These are phyloP conservation scores for Monodelphis domestica DNA, from an alignment of 2,797 vertebrate species.

Conservation along the genomic window DNA sequence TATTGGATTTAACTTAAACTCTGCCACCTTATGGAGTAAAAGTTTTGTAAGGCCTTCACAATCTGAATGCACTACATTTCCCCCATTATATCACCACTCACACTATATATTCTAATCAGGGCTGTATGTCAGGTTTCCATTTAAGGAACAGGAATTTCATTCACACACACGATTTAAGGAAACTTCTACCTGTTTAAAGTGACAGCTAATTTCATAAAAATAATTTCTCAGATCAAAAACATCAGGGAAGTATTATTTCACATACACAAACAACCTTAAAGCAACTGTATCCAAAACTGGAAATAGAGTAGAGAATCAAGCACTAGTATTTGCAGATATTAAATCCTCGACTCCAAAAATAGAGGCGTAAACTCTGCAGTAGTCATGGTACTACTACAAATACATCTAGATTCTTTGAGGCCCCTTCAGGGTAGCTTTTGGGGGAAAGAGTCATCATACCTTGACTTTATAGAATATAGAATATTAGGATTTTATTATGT, in stretches of 20 bases:
- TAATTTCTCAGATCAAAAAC: conserved; percentile 52
- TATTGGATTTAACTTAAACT: conserved; percentile 9
- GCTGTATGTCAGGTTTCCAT: conserved; percentile 15
- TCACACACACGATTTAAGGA: neutral
- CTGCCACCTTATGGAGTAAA: no score
- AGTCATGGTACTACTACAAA: conserved; percentile 55
- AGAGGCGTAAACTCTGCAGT: conserved; percentile 60
- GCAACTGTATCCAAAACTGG: conserved; percentile 66
- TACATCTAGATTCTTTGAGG: conserved; percentile 27
- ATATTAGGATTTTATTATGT: neutral
- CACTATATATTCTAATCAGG: neutral
- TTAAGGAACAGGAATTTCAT: conserved; percentile 38
- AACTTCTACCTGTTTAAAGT: conserved; percentile 53
- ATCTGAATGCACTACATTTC: neutral
- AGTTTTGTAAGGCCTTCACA: neutral
- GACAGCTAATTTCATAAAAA: conserved; percentile 19
- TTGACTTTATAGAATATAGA: neutral
- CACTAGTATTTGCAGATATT: conserved; percentile 72
- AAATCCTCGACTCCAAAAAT: conserved; percentile 74
- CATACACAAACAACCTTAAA: conserved; percentile 51
- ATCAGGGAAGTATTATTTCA: conserved; percentile 57
- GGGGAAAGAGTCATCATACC: neutral
- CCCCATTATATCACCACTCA: neutral
- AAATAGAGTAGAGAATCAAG: conserved; percentile 65
- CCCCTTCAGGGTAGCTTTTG: neutral